Conservation (phyloP, 2,888 invertebrate genomes). For the Trachelus iudaicus region DNA sequence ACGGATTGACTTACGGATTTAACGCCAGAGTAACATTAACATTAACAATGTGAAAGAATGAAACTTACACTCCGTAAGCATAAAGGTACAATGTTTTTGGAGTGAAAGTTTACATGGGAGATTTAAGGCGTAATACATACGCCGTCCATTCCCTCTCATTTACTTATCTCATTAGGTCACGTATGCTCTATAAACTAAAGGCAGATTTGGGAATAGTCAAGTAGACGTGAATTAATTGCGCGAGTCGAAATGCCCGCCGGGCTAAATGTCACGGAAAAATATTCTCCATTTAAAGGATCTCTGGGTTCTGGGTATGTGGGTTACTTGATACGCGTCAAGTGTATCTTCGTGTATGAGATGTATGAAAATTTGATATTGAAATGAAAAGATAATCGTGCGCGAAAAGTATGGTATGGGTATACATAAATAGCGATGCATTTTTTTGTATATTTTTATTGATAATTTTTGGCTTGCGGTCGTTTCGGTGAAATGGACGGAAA, state of each 20-base stretch:
- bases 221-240: constrained; percentile 31
- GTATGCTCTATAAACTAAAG: neutral
- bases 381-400: neutral
- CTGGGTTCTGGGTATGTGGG: neutral
- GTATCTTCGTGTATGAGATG: neutral
- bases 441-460: neutral
- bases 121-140: neutral
- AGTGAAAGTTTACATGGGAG: neutral
- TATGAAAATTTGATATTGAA: neutral
- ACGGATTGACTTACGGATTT: neutral
- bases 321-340: neutral
- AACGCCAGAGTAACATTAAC: neutral
- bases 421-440: no score
- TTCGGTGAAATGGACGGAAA: neutral
- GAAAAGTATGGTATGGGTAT: neutral
- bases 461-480: neutral
- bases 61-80: neutral
- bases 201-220: constrained; percentile 24
- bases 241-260: neutral
- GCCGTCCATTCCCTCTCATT: neutral
- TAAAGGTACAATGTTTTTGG: neutral
- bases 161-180: neutral
- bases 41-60: neutral
- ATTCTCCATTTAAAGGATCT: neutral
- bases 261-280: neutral